phyloP scores from a whole-genome alignment of 2,797 vertebrate species.

The Podarcis siculus region DNA sequence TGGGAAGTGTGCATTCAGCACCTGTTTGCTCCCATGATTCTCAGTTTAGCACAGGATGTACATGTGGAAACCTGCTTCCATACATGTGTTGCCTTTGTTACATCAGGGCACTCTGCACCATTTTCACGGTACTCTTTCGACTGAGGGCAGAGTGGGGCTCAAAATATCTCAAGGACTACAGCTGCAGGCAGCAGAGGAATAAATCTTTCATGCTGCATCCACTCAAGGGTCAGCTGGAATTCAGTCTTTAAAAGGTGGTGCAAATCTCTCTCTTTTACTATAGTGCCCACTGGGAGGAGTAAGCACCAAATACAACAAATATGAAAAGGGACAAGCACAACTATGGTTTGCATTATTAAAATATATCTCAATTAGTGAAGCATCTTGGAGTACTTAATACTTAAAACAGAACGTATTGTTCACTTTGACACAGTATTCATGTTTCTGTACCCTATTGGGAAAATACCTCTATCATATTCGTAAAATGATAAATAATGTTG shows the following conservation, averaged over 20 bases:
- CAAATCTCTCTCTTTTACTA: slow-evolving; percentile 31
- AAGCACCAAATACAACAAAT: slow-evolving; percentile 42
- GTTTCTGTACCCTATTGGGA: slow-evolving; percentile 7
- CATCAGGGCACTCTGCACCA: not conserved
- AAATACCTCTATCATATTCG: slow-evolving; percentile 23
- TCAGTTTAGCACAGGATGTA: not conserved
- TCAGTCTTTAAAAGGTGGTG: not conserved
- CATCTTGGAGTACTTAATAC: slow-evolving; percentile 50
- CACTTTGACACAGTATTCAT: slow-evolving; percentile 47
- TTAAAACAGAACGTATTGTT: slow-evolving; percentile 49
- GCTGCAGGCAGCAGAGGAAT: not conserved
- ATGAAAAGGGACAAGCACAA: slow-evolving; percentile 28
- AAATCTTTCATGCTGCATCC: not conserved
- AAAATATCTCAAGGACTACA: not conserved
- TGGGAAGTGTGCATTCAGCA: not conserved
- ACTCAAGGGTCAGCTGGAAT: not conserved
- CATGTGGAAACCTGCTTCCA: not conserved
- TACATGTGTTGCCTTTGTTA: not conserved
- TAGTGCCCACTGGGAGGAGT: slow-evolving; percentile 2
- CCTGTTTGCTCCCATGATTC: not conserved
- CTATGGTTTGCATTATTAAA: slow-evolving; percentile 49
- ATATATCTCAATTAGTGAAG: slow-evolving; percentile 56
- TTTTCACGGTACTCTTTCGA: not conserved
- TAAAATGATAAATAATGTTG: slow-evolving; percentile 23
- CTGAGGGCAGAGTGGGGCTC: not conserved